These are phyloP conservation scores for Diadumene lineata DNA, from an alignment of 92 coral and sea anemone genomes.

Conservation along the genomic window DNA sequence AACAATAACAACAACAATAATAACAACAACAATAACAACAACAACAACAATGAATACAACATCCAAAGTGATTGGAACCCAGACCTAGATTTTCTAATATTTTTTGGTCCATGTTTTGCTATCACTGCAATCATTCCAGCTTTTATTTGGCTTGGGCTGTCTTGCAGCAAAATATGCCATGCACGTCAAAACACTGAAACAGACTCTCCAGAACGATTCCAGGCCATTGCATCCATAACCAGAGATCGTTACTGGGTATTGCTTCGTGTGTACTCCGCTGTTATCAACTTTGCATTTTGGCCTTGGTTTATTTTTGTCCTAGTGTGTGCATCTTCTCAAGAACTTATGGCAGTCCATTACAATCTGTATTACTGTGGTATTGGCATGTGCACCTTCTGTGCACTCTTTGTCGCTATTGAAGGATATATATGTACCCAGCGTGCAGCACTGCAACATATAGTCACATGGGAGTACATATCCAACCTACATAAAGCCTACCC, in stretches of 20 bases:
- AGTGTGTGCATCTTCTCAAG: slow-evolving; percentile 17
- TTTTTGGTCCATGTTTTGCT: slow-evolving; percentile 53
- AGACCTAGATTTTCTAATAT: slow-evolving; percentile 48
- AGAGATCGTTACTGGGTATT: slow-evolving; percentile 26
- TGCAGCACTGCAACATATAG: slow-evolving; percentile 22
- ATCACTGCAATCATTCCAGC: slow-evolving; percentile 37
- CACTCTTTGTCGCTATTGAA: slow-evolving; percentile 36
- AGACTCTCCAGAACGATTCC: slow-evolving; percentile 30
- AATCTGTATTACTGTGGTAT: slow-evolving; percentile 42
- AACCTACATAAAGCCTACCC: slow-evolving; percentile 34
- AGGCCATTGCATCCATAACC: slow-evolving; percentile 14
- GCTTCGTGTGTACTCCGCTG: slow-evolving; percentile 38
- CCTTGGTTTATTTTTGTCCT: slow-evolving; percentile 43
- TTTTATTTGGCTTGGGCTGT: slow-evolving; percentile 37
- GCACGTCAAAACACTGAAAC: not conserved
- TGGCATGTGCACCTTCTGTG: slow-evolving; percentile 48
- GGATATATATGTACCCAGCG: slow-evolving; percentile 41
- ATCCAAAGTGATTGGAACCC: slow-evolving; percentile 18
- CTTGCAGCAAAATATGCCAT: slow-evolving; percentile 14
- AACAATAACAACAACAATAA: slow-evolving; percentile 3
- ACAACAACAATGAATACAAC: slow-evolving; percentile 6
- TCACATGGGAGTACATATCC: slow-evolving; percentile 47
- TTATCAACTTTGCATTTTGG: slow-evolving; percentile 55
- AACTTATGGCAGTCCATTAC: slow-evolving; percentile 6
- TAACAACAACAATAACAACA: slow-evolving; percentile 13